These are phyloP conservation scores for Brachionus angularis DNA, from an alignment of 1,140 invertebrate species.

Conservation along the genomic window DNA sequence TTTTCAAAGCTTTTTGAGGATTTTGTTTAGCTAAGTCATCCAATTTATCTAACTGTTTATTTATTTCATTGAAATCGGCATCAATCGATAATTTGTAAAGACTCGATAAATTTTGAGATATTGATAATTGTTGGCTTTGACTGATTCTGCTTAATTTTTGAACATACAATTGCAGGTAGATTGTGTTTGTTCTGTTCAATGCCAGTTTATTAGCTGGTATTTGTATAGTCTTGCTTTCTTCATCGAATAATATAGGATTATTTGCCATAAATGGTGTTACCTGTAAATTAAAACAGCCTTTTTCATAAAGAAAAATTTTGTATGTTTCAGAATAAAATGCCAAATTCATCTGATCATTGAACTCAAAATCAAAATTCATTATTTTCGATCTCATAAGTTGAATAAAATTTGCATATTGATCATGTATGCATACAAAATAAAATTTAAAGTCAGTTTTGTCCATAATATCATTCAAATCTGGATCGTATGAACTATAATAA, in stretches of 20 bases:
- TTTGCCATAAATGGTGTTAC: background rate
- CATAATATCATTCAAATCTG: background rate
- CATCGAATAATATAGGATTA: background rate
- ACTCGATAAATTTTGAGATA: constrained; percentile 11
- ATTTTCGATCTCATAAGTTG: background rate
- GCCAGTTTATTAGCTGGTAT: background rate
- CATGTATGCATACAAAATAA: constrained; percentile 24
- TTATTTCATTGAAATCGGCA: constrained; percentile 29
- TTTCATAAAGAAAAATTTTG: constrained; percentile 27
- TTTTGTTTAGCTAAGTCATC: constrained; percentile 38
- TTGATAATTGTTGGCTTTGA: constrained; percentile 9
- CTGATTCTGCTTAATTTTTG: constrained; percentile 5
- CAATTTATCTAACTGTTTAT: constrained; percentile 15
- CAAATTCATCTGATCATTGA: background rate
- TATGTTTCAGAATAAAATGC: constrained; percentile 8
- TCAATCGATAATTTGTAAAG: background rate
- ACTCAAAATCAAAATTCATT: background rate
- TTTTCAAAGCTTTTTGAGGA: constrained; percentile 43
- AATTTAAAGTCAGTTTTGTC: constrained; percentile 26
- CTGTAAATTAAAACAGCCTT: background rate
- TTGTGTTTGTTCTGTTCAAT: background rate
- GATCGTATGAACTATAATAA: constrained; percentile 29
- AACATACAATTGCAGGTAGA: background rate
- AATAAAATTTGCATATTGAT: background rate
- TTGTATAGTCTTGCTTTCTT: background rate